Percentiles rank a stretch among this genome's conserved stretches.
These are phyloP conservation scores for Rhodeus uyekii DNA, from an alignment of 2,797 vertebrate genomes.

Conservation along the genomic window DNA sequence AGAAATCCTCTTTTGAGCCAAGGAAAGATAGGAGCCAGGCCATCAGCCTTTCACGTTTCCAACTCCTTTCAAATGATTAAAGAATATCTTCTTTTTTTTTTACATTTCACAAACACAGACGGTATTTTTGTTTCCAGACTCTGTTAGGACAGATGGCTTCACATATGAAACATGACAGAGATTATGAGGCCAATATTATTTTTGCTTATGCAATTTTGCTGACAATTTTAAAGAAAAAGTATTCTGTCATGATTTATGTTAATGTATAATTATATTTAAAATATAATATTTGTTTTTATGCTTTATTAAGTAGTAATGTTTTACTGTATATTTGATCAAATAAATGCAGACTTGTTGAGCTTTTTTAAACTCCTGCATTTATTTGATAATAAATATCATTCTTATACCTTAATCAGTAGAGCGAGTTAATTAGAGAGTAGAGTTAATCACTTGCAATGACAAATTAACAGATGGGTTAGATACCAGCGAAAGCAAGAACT, in stretches of 20 bases:
- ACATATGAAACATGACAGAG: not conserved
- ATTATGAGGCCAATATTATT: not conserved
- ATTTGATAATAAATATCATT: too few relatives aligned
- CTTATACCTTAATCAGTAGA: too few relatives aligned
- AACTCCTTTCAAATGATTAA: not conserved
- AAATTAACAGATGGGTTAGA: too few relatives aligned
- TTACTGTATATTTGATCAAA: not conserved
- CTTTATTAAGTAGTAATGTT: not conserved
- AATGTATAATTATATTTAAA: not conserved
- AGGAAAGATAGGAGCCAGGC: not conserved
- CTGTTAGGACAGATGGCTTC: not conserved
- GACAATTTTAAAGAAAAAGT: not conserved
- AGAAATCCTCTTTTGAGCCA: slow-evolving; percentile 41
- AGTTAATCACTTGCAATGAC: too few relatives aligned
- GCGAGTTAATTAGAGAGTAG: too few relatives aligned
- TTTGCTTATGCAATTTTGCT: not conserved
- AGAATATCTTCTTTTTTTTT: not conserved
- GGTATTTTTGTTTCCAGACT: not conserved
- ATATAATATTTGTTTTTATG: not conserved
- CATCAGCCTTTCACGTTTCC: not conserved
- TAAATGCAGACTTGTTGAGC: not conserved
- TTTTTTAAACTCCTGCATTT: not conserved
- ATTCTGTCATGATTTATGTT: not conserved
- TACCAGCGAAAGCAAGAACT: too few relatives aligned
- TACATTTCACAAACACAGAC: not conserved